These are phyloP conservation scores for Cettia cetti DNA, from an alignment of 2,113 vertebrate genomes.

Conservation along the genomic window DNA sequence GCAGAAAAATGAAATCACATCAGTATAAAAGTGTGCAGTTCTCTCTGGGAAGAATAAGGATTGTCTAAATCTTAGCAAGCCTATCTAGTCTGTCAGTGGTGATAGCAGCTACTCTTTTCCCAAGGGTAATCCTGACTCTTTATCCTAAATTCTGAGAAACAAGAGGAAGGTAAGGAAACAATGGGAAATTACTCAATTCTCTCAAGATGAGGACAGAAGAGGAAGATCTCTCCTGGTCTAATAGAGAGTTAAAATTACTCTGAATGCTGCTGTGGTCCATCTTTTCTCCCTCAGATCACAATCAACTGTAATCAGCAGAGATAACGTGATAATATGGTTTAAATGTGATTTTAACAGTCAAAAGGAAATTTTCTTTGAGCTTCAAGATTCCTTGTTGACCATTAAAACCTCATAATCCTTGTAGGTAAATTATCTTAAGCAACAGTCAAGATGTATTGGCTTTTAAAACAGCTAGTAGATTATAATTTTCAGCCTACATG, in stretches of 20 bases:
- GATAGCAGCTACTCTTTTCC: neutral
- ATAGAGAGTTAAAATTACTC: neutral
- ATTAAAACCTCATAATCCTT: neutral
- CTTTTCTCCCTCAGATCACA: neutral
- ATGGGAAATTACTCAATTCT: neutral
- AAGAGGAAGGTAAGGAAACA: neutral
- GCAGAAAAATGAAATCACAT: conserved; percentile 4
- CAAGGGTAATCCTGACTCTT: neutral
- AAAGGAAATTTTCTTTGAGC: neutral
- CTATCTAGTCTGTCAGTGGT: neutral
- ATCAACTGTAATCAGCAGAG: neutral
- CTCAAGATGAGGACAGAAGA: neutral
- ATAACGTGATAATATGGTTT: neutral
- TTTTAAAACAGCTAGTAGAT: neutral
- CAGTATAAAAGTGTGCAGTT: neutral
- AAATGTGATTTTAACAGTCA: neutral
- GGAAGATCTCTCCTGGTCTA: neutral
- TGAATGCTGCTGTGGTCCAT: neutral
- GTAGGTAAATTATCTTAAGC: neutral
- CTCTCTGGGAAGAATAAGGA: neutral
- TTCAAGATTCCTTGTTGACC: neutral
- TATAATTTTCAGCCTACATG: neutral
- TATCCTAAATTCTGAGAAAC: neutral
- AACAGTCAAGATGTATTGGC: neutral
- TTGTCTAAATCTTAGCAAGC: neutral